A percentile compares a stretch with the other conserved stretches of the same genome.
Conservation (phyloP, 2,888 invertebrate genomes). For the Eulithis prunata region DNA sequence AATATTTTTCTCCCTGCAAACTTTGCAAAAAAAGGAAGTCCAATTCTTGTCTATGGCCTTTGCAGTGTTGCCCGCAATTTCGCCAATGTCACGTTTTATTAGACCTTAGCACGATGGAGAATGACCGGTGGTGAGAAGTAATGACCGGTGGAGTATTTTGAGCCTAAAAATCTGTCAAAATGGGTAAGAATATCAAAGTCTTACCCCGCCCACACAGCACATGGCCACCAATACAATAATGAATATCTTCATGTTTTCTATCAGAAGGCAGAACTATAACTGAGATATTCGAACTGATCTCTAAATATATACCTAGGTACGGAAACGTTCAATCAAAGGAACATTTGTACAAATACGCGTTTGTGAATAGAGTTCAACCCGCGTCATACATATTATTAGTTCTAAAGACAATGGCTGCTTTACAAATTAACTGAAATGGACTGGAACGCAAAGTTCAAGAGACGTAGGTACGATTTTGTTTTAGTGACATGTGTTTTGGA, state of each 20-base stretch:
- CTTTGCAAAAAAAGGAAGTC: too few relatives aligned
- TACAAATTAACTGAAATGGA: slow-evolving; percentile 9
- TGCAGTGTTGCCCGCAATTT: too few relatives aligned
- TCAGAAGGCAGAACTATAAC: slow-evolving; percentile 3
- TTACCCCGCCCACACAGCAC: slow-evolving; percentile 39
- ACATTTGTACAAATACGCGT: slow-evolving; percentile 26
- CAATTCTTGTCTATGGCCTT: too few relatives aligned
- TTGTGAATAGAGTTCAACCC: not conserved
- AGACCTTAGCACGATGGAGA: too few relatives aligned
- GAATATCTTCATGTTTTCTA: slow-evolving; percentile 39
- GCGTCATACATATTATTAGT: slow-evolving; percentile 5
- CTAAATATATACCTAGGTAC: slow-evolving; percentile 23
- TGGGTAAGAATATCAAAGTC: slow-evolving; percentile 11
- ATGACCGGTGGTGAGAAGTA: too few relatives aligned
- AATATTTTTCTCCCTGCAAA: too few relatives aligned
- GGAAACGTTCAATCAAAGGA: not conserved
- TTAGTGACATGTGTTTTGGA: slow-evolving; percentile 2
- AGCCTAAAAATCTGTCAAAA: too few relatives aligned
- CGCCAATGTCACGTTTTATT: too few relatives aligned
- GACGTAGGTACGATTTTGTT: slow-evolving; percentile 11
- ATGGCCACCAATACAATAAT: slow-evolving; percentile 30
- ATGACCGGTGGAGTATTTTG: too few relatives aligned
- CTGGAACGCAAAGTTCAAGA: not conserved
- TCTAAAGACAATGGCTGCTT: not conserved
- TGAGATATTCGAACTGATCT: not conserved